Percentiles rank a stretch among this genome's conserved stretches.
Evolutionary conservation across 1,140 invertebrate species (phyloP).

Genomic region (Andricus grossulariae): DNA sequence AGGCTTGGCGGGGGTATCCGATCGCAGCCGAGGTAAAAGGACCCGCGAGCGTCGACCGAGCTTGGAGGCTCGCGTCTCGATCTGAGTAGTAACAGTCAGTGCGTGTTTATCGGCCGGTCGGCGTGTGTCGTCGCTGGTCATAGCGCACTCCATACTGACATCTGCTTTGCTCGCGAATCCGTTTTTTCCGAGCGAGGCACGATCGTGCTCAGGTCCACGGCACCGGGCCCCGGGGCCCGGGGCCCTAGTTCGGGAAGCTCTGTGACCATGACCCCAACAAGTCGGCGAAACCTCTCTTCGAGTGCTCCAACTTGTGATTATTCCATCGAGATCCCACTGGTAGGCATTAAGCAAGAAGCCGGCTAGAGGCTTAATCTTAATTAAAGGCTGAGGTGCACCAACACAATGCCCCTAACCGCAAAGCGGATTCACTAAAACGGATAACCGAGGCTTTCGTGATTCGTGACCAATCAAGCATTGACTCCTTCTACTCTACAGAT

Average conservation of each 20-base stretch:
- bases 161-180: conserved; percentile 22
- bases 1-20: neutral
- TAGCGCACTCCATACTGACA: conserved; percentile 13
- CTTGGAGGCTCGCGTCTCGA: conserved; percentile 36
- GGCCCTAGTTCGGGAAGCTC: conserved; percentile 32
- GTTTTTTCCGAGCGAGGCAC: conserved; percentile 20
- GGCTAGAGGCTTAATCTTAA: neutral
- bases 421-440: no score
- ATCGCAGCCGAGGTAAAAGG: conserved; percentile 14
- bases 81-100: conserved; percentile 52
- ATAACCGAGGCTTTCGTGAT: no score
- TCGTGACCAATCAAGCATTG: no score
- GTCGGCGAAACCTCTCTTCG: neutral
- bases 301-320: neutral
- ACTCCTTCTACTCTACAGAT: neutral
- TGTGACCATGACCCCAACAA: conserved; percentile 10
- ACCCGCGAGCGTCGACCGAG: conserved; percentile 30
- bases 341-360: neutral
- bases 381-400: no score
- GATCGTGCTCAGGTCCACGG: conserved; percentile 12
- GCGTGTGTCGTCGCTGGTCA: conserved; percentile 57
- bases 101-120: conserved; percentile 68
- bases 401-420: no score
- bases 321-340: neutral
- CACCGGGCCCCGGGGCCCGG: conserved; percentile 50